phyloP scores from a whole-genome alignment of 2,113 vertebrate species.

The Perca fluviatilis region DNA sequence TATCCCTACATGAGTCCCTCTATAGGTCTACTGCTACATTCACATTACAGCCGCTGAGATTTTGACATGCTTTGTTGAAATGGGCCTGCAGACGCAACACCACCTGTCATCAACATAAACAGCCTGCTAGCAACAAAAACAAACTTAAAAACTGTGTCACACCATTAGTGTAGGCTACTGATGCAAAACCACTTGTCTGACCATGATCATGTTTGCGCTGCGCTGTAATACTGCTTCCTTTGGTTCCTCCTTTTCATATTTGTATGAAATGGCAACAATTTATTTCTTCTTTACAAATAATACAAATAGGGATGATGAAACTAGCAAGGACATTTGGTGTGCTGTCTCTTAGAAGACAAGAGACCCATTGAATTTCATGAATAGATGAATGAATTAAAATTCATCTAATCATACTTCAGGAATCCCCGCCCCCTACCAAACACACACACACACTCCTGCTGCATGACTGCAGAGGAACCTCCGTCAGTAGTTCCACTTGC shows the following conservation, averaged over 20 bases:
- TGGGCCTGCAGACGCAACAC: slow-evolving; percentile 58
- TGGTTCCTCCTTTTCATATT: slow-evolving; percentile 69
- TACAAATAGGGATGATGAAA: slow-evolving; percentile 80
- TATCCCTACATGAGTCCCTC: slow-evolving; percentile 46
- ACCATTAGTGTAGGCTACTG: slow-evolving; percentile 71
- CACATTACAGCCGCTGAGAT: slow-evolving; percentile 38
- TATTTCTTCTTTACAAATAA: slow-evolving; percentile 82
- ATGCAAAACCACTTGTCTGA: slow-evolving; percentile 73
- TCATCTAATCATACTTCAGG: slow-evolving; percentile 83
- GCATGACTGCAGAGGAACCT: slow-evolving; percentile 65
- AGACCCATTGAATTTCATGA: slow-evolving; percentile 81
- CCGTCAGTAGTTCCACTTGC: slow-evolving; percentile 63
- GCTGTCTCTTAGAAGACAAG: slow-evolving; percentile 77
- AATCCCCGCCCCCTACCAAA: slow-evolving; percentile 40
- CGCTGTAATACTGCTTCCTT: slow-evolving; percentile 72
- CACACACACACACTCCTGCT: slow-evolving; percentile 23
- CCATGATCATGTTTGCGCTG: slow-evolving; percentile 67
- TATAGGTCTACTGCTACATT: slow-evolving; percentile 39
- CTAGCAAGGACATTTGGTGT: slow-evolving; percentile 74
- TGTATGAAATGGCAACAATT: slow-evolving; percentile 73
- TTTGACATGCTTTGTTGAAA: slow-evolving; percentile 62
- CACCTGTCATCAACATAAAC: slow-evolving; percentile 75
- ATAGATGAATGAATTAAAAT: slow-evolving; percentile 86
- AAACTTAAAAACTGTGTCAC: slow-evolving; percentile 75
- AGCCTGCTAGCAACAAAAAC: slow-evolving; percentile 70